Base-by-base conservation (phyloP, 2,113 vertebrate genomes). In the Arizona elegans region DNA sequence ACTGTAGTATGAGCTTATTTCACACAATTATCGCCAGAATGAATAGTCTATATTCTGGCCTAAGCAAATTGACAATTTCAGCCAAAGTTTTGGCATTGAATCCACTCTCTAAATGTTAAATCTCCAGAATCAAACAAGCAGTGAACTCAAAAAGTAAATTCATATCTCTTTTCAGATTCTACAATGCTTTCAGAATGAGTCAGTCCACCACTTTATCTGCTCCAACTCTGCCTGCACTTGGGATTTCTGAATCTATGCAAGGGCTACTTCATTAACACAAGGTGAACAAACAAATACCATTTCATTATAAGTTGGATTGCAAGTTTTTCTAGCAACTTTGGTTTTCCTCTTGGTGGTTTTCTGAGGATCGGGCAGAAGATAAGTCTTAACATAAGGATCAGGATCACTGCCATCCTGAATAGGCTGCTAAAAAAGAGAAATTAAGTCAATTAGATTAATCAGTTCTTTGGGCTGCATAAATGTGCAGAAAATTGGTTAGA, bases 341-440 rank as follows among this genome's bases (percentile, higher is more conserved):
- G 99, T 99, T 98, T 99, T 99, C 97, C 98, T 99, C 96, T 99
- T 99, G 93, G 99, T 99, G 85, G 98, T 99, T 97, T 99, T 99
- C 90, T 99, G 99, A 47, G 99, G 99, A 96, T 99, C 99, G 0
- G 99, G 99, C 92, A 99, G 98, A 86, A 99, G 98, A 96, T 99
- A 99, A 91, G 99, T 98, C 97, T 99, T 99, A 93, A 99, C 99
- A 0, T 99, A 99, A 1, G 99, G 99, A 96, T 99, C 99, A 0
- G 99, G 99, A 95, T 99, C 99, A 0, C 98, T 98, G 47, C 98
- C 99, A 3, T 99, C 99, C 97, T 99, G 99, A 88, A 99, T 96
- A 1, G 97, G 97, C 38, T 98, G 99, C 98, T 99, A 93, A 21
- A 94, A 93, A 13, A 94, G 23, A 93, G 87, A 75, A 56, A 11